Conservation (phyloP, 2,797 vertebrate genomes). For the Arvicola amphibius region DNA sequence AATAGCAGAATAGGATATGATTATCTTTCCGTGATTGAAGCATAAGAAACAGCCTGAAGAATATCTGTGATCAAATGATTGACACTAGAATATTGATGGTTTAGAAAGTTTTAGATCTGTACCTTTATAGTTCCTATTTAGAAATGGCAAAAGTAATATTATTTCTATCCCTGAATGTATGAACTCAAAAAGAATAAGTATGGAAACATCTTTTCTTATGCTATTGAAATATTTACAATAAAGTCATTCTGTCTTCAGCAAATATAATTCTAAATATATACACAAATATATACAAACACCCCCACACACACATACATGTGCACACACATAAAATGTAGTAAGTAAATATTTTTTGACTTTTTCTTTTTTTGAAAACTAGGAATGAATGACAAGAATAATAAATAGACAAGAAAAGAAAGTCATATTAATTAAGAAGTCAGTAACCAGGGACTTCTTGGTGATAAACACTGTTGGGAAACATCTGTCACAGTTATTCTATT, state of each 20-base stretch:
- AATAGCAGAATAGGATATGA: background rate
- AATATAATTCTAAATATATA: background rate
- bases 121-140: background rate
- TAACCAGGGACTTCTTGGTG: rapidly evolving
- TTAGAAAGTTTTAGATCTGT: background rate
- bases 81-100: background rate
- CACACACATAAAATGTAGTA: background rate
- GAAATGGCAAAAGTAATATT: background rate
- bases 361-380: background rate
- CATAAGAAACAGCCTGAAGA: background rate
- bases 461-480: background rate
- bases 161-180: background rate
- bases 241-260: background rate
- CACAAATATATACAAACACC: background rate
- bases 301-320: background rate
- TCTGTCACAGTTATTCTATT: too few relatives aligned
- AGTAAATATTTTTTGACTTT: background rate
- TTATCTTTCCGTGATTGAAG: background rate
- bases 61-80: background rate
- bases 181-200: background rate
- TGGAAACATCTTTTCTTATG: background rate
- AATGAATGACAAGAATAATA: background rate
- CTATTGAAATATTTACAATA: background rate
- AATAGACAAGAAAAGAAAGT: background rate
- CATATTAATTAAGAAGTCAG: background rate